These are phyloP conservation scores for Sebastes paucispinis DNA, from an alignment of 2,797 vertebrate species.

Conservation along the genomic window DNA sequence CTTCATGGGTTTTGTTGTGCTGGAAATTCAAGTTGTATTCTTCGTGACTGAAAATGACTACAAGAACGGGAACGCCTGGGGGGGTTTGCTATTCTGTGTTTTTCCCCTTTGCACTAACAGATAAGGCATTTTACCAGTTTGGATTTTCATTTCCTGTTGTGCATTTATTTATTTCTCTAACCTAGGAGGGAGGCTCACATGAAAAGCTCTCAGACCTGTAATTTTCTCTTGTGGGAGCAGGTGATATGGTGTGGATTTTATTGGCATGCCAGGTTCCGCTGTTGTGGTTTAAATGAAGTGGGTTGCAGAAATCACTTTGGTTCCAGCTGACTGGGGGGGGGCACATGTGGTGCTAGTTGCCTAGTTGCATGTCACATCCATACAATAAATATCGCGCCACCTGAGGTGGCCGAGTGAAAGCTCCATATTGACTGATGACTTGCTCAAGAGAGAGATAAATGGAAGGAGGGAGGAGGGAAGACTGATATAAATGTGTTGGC, in stretches of 20 bases:
- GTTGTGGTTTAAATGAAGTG: constrained; percentile 13
- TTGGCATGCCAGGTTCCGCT: not conserved
- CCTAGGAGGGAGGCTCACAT: no score
- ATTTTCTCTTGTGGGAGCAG: not conserved
- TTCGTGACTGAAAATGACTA: not conserved
- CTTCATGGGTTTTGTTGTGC: not conserved
- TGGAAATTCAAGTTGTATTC: not conserved
- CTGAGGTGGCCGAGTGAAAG: constrained; percentile 30
- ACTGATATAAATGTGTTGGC: constrained; percentile 41
- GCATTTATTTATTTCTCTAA: not conserved
- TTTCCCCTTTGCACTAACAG: not conserved
- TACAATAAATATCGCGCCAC: constrained; percentile 16
- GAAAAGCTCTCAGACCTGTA: not conserved
- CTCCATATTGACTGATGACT: constrained; percentile 43
- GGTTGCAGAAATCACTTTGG: constrained; percentile 4
- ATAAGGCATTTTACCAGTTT: not conserved
- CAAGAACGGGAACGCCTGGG: not conserved
- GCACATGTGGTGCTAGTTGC: not conserved
- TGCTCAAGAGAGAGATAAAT: constrained; percentile 39
- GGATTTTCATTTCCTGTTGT: not conserved
- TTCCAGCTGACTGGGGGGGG: not conserved
- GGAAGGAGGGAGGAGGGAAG: constrained; percentile 12
- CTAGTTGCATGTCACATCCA: not conserved
- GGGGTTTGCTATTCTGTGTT: not conserved
- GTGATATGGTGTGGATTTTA: constrained; percentile 1